Base-by-base conservation (phyloP, 2,888 invertebrate genomes). In the Limnephilus marmoratus region DNA sequence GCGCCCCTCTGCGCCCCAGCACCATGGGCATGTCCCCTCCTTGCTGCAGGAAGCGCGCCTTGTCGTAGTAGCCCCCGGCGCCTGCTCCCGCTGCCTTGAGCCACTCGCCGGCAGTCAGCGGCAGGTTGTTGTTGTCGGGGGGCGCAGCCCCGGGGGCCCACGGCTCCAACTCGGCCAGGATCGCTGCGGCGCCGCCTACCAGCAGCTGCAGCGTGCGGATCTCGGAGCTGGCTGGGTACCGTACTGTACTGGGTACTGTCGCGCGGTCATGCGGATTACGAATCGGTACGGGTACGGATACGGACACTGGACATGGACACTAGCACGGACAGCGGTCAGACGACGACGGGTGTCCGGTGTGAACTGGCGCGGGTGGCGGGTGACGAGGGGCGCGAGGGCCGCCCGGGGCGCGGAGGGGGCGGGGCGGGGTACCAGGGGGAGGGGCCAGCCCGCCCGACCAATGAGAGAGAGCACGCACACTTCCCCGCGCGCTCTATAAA, bases 21-120 rank as follows among this genome's bases (percentile, higher is more conserved):
- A 96, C 94, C 97, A 97, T 97, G 95, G 97, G 97, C 96, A 97
- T 97, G 94, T 96, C 96, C 93, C 92, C 92, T 81, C 92, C 93
- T 85, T 90, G 90, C 93, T 91, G 90, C 53, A 80, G 90, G 85
- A 90, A 90, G 49, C 88, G 89, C 37, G 91, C 90, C 92, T 92
- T 81, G 45, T 93, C 91, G 89, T 93, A 89, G 92, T 94, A 53
- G 86, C 94, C 90, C 90, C 94, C 81, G 81, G 53, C 90, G 89
- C 90, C 90, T 93, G 29, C 90, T 92, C 94, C 85, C 41, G 68
- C 87, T 92, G 92, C 91, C 91, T 93, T 92, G 68, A 90, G 88
- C 92, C 92, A 94, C 92, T 94, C 94, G 94, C 94, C 94, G 68
- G 68, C 68, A 68, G 7, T 68, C 68, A 68, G 68, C 90, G 94